A percentile compares a stretch with the other conserved stretches of the same genome.
phyloP scores from a whole-genome alignment of 2,888 invertebrate genomes.

The Ophioninae sp. region DNA sequence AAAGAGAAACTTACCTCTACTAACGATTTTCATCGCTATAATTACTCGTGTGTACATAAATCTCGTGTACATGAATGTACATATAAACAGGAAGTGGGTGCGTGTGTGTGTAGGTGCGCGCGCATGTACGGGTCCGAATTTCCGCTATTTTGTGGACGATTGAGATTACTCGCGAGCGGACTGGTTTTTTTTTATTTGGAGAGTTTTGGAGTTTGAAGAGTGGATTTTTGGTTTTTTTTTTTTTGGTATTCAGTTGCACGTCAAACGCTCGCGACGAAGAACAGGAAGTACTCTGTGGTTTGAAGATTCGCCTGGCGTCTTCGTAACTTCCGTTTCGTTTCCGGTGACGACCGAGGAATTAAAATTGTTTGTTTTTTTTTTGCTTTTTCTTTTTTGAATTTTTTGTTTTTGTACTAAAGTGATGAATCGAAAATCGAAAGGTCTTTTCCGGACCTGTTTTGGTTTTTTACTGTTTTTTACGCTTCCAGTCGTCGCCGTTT shows the following conservation, averaged over 20 bases:
- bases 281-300: no score
- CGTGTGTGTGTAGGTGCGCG: conserved; percentile 10
- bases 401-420: no score
- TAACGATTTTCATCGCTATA: conserved; percentile 64
- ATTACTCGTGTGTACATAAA: conserved; percentile 71
- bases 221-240: background rate
- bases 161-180: conserved; percentile 67
- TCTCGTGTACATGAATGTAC: conserved; percentile 75
- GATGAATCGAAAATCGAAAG: no score
- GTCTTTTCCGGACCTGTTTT: no score
- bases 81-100: conserved; percentile 64
- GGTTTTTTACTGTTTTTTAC: background rate
- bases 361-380: no score
- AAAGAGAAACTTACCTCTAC: conserved; percentile 60
- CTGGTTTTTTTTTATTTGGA: conserved; percentile 71
- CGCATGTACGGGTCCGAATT: conserved; percentile 67
- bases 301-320: no score
- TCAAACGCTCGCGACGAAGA: no score
- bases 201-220: background rate
- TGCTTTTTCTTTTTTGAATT: no score
- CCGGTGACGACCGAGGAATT: no score
- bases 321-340: no score
- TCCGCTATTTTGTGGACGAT: conserved; percentile 69
- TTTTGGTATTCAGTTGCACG: no score
- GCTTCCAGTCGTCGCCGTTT: background rate